Base-by-base conservation (phyloP, 2,113 vertebrate genomes). In the Physeter macrocephalus region DNA sequence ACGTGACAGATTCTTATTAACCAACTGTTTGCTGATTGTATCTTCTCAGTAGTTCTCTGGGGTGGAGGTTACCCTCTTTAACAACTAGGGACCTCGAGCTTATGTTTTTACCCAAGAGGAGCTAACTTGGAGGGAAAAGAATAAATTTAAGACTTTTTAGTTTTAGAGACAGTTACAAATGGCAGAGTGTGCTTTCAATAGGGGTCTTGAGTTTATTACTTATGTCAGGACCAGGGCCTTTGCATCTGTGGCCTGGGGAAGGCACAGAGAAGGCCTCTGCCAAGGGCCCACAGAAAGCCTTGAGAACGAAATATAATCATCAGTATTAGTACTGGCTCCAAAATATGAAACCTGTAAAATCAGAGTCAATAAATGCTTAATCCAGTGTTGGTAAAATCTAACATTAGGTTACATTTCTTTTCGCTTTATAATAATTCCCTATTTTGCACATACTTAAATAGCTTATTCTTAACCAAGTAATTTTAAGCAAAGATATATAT, bases 381-480 rank as follows among this genome's bases (percentile, higher is more conserved):
- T 71, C 4, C 10, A 27, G 10, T 41, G 31, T 39, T 62, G 83
- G 14, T 72, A 64, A 90, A 94, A 69, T 10, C 34, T 69, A 69
- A 61, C 36, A 23, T 57, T 31, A 71, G 46, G 23, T 67, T 82
- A 80, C 23, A 13, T 31, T 62, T 90, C 8, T 80, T 36, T 67
- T 77, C 10, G n/a, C 8, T 93, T 88, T 93, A 4, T 6, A 89
- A 86, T n/a, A 82, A 89, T 78, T 75, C 11, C 57, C 18, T 93
- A 2, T 82, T 81, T 81, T 25, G 41, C 59, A 77, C 13, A 41
- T n/a, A 64, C 12, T 89, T 92, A 67, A 94, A 82, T 89, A 81
- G 21, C 80, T 95, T 88, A 34, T 17, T 87, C 64, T 88, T 88
- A 93, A 80, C 67, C 39, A 69, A 69, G 52, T 93, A 94, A 77